Base-by-base conservation (phyloP, 2,797 vertebrate species). In the Leptodactylus fallax region DNA sequence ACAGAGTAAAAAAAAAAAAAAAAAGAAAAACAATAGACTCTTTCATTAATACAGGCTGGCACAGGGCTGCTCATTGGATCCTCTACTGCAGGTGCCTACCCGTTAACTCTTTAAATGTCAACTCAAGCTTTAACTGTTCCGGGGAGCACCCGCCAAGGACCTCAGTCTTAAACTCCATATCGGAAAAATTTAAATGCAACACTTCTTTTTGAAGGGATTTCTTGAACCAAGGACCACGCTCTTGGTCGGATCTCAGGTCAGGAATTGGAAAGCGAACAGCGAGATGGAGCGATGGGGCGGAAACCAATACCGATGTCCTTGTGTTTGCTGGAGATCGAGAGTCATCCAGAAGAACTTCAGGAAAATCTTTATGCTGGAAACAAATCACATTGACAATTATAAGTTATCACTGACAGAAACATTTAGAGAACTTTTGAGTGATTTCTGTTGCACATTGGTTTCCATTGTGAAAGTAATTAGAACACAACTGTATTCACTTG, bases 191-290 rank as follows among this genome's bases (percentile, higher is more conserved):
- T 91, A 99, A 93, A 79, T 95, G 94, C 80, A 99, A 95, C 51
- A 97, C 93, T 93, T 99, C 98, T 92, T 98, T 99, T 92, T 99
- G 98, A 90, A 99, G 95, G 0, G 98, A 99, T 92, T 99, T 99
- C 93, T 98, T 98, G 93, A 99, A 99, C 98, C 98, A 99, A 0
- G 98, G 97, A 69, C 98, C 98, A 90, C 98, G 94, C 92, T 99
- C 98, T 91, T 98, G 98, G 94, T 99, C 98, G 11, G 98, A 98
- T 21, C 98, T 96, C 60, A 99, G 95, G 91, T 99, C 98, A 16
- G 98, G 98, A 91, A 99, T 99, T 10, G 98, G 98, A 90, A 99
- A 99, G 27, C 97, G 98, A 87, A 99, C 93, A 3, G 96, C 96
- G 71, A 99, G 94, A 81, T 95, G 94, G 88, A 99, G 92, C 4